phyloP scores from a whole-genome alignment of 2,888 invertebrate genomes.

The Perithous albicinctus region DNA sequence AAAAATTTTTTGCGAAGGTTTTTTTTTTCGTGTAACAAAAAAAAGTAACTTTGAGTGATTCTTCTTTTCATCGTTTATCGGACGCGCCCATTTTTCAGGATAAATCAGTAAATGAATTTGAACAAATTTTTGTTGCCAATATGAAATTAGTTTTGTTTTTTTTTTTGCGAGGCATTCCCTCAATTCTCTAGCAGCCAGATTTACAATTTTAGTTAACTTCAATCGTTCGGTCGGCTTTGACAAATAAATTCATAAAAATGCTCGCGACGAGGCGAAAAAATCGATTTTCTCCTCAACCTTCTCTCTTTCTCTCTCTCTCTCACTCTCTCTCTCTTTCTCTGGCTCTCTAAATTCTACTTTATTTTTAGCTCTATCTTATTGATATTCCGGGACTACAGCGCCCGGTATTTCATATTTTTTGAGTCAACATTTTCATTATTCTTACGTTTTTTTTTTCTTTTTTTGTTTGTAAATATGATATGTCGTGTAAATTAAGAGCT shows the following conservation, averaged over 20 bases:
- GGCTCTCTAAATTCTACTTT: constrained; percentile 15
- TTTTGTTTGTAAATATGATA: constrained; percentile 78
- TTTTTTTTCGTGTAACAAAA: too few species aligned
- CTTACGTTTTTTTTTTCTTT: constrained; percentile 14
- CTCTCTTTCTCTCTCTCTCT: constrained; percentile 6
- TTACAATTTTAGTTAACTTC: constrained; percentile 10
- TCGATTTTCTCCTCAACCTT: constrained; percentile 7
- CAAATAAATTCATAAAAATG: constrained; percentile 53
- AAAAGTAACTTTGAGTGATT: too few species aligned
- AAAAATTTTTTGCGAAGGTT: too few species aligned
- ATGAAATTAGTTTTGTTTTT: too few species aligned
- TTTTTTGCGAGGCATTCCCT: too few species aligned
- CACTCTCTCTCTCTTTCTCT: neutral
- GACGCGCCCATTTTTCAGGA: too few species aligned
- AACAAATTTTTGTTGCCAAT: too few species aligned
- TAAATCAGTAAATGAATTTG: too few species aligned
- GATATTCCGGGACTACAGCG: constrained; percentile 50
- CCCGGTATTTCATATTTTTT: constrained; percentile 18
- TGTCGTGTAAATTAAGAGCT: constrained; percentile 76
- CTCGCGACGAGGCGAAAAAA: constrained; percentile 32
- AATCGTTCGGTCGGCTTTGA: constrained; percentile 35
- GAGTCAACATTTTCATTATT: constrained; percentile 26
- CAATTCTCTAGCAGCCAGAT: neutral
- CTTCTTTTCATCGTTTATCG: too few species aligned
- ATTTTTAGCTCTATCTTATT: constrained; percentile 43